Base-by-base conservation (phyloP, 1,140 invertebrate species). In the Pollicipes pollicipes region DNA sequence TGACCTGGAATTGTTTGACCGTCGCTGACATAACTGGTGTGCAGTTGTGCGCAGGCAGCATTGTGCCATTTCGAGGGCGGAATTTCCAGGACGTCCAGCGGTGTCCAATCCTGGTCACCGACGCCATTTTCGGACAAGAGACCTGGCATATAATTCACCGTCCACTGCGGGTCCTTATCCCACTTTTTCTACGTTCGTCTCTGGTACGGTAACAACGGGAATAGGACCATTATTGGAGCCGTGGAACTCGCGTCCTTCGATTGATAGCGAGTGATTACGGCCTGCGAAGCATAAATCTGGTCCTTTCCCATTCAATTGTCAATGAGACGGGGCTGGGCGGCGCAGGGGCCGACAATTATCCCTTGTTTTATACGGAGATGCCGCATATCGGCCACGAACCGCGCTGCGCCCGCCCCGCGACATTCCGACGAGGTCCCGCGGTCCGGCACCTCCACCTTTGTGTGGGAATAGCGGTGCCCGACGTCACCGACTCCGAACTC, bases 201-300 rank as follows among this genome's bases (percentile, higher is more conserved):
- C n/a, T n/a, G n/a, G n/a, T 58, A 21, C 45, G 45, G 45, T 10
- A 58, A 24, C 21, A 24, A 10, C 45, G 45, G 45, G 13, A 10
- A 21, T 21, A 2, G 13, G 45, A 21, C 45, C 45, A 58, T 58
- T 58, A 58, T 58, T 58, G 45, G 45, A 58, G 45, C 21, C 2
- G 21, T 2, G 10, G 13, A 10, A 24, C 13, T 58, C 45, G 45
- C 10, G 45, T 2, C 45, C 6, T 10, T 21, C 45, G 45, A 58
- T 58, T 58, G 45, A 58, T 58, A 58, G 45, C 45, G 45, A 58
- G 45, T 58, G 45, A 58, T 58, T 58, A 58, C 45, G 45, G 45
- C 24, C 45, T 58, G 45, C 24, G 24, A 21, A 10, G 17, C 45
- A 58, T 58, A 58, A 58, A 58, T 58, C 45, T 58, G 45, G 13